These are phyloP conservation scores for Lagopus muta DNA, from an alignment of 2,113 vertebrate species.

Conservation along the genomic window DNA sequence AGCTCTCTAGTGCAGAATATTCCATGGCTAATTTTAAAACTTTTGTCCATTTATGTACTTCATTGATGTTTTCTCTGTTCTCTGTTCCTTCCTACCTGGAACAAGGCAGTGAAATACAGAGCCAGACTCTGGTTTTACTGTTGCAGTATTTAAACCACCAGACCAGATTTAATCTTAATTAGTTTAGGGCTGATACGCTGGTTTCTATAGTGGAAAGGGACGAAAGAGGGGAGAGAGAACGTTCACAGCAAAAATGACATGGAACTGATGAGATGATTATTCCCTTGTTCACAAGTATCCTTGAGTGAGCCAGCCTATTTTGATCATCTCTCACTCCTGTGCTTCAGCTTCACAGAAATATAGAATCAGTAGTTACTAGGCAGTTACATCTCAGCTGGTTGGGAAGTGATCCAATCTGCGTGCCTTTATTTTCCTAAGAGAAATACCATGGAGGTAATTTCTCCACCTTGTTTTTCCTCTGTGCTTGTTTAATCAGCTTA, in stretches of 20 bases:
- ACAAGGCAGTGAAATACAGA: background rate
- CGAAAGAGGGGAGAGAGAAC: background rate
- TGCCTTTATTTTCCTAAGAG: constrained; percentile 17
- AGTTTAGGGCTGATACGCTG: background rate
- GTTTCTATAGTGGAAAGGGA: background rate
- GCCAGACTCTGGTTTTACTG: background rate
- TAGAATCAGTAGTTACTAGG: background rate
- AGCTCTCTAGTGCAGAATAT: background rate
- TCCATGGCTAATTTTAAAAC: background rate
- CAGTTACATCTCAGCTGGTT: background rate
- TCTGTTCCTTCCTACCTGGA: background rate
- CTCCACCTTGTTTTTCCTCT: constrained; percentile 38
- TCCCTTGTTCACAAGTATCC: background rate
- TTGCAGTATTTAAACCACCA: background rate
- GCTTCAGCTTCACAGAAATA: background rate
- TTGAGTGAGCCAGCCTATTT: background rate
- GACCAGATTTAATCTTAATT: background rate
- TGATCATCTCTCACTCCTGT: background rate
- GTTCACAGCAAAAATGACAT: background rate
- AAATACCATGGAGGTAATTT: constrained; percentile 7
- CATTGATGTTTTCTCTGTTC: background rate
- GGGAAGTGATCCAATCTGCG: background rate
- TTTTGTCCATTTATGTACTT: background rate
- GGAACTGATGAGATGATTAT: background rate
- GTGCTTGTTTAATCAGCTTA: constrained; percentile 58